Base-by-base conservation (phyloP, 2,113 vertebrate species). In the Miniopterus natalensis region DNA sequence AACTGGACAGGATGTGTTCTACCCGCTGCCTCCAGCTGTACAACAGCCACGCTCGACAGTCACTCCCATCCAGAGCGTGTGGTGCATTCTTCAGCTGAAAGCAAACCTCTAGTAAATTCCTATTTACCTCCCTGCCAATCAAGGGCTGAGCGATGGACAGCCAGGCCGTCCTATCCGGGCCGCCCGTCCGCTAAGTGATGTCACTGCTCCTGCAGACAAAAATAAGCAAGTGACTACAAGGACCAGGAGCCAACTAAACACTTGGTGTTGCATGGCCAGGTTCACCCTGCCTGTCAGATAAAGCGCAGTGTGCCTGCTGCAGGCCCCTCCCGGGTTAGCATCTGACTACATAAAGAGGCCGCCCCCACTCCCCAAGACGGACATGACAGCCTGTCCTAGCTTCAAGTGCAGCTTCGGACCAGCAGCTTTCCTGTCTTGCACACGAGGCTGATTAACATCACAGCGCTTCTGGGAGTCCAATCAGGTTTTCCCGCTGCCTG, bases 201-300 rank as follows among this genome's bases (percentile, higher is more conserved):
- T 98, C 98, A 98, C 97, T n/a, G 98, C 97, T 98, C 90, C 2
- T 97, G 97, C 98, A 98, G 98, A 98, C 95, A 96, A 98, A 98
- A 99, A 98, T 98, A 98, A 98, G 98, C 98, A 98, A 98, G 99
- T 99, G 98, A 98, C 98, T 98, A 98, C 95, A 98, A 98, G 97
- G 98, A 98, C 98, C 98, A 97, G 98, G 98, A 99, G 98, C 98
- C 99, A 98, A 98, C 98, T 97, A 98, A 98, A 99, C 98, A 98
- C 98, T 98, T 99, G 98, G 98, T 98, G 98, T 99, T 98, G 98
- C 98, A 98, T 98, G 98, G 98, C 98, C 98, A 99, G 98, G 98
- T 99, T 99, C 98, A 98, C 98, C 98, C 98, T 98, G 98, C 98
- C 98, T 98, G 98, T 99, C 99, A 99, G 98, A 99, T 98, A 98